Percentiles rank a stretch among this genome's conserved stretches.
Conservation (phyloP, 2,888 invertebrate species). For the Pyrochroa serraticornis region DNA sequence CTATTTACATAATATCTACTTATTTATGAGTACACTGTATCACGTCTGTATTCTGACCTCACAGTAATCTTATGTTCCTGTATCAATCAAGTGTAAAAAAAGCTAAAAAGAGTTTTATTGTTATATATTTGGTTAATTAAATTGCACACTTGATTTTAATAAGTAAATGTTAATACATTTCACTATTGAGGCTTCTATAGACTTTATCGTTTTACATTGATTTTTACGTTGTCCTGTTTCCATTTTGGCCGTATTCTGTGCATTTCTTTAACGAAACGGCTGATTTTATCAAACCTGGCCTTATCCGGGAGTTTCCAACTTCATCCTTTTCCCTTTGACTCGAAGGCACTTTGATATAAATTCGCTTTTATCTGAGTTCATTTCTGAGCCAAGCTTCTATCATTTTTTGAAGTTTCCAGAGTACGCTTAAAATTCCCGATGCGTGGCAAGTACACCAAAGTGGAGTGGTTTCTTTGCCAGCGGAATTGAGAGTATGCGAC, state of each 20-base stretch:
- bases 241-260: constrained; percentile 11
- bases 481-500: constrained; percentile 8
- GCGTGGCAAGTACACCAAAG: constrained; percentile 15
- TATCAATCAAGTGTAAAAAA: too few species aligned
- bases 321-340: constrained; percentile 30
- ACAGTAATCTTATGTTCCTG: too few species aligned
- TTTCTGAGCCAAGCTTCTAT: constrained; percentile 13
- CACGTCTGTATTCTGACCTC: too few species aligned
- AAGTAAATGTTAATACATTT: too few species aligned
- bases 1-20: too few species aligned
- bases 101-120: too few species aligned
- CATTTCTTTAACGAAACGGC: constrained; percentile 8
- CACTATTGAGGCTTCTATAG: background rate
- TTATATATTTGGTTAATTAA: too few species aligned
- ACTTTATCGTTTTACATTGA: constrained; percentile 5
- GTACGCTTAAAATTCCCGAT: constrained; percentile 22
- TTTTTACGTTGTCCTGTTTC: constrained; percentile 7
- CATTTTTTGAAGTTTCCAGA: constrained; percentile 15
- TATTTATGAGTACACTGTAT: too few species aligned
- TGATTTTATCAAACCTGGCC: constrained; percentile 24
- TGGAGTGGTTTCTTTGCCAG: constrained; percentile 20
- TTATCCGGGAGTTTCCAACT: constrained; percentile 27
- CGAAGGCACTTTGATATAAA: constrained; percentile 24
- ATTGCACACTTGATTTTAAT: too few species aligned
- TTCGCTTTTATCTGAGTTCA: constrained; percentile 25